Evolutionary conservation across 2,888 invertebrate species (phyloP).

Genomic region (Branchipolynoe longqiensis): DNA sequence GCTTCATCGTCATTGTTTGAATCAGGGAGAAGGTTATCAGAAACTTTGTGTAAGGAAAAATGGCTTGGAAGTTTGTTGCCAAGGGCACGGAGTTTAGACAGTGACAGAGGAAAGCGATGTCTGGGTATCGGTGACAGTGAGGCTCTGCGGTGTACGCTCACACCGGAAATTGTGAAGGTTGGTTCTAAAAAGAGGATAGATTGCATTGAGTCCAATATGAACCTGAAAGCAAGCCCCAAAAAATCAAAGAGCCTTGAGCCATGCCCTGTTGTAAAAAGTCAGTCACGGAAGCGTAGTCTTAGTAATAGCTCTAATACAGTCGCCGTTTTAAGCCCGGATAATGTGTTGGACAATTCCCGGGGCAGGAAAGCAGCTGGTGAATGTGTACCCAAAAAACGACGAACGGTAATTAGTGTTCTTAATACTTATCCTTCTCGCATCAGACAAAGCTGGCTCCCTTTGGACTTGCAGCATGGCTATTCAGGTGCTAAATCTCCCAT

Average conservation of each 20-base stretch:
- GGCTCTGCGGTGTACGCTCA: background rate
- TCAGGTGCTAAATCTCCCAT: background rate
- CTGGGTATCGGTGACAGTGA: background rate
- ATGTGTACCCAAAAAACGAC: background rate
- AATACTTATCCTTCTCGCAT: slow-evolving; percentile 21
- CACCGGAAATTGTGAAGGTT: background rate
- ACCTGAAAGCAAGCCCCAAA: background rate
- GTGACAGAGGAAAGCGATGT: background rate
- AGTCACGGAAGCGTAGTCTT: slow-evolving; percentile 12
- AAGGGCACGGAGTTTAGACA: background rate
- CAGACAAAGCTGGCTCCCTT: slow-evolving; percentile 10
- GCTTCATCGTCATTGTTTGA: no score
- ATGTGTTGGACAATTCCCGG: background rate
- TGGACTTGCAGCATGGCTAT: slow-evolving; percentile 4
- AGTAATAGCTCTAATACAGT: background rate
- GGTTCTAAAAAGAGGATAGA: background rate
- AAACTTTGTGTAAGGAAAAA: no score
- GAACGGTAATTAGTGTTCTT: background rate
- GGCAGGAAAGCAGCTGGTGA: background rate
- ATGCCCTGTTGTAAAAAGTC: background rate
- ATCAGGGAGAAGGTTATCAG: no score
- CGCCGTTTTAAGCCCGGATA: background rate
- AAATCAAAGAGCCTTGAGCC: background rate
- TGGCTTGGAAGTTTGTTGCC: background rate
- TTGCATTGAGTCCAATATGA: background rate